phyloP scores from a whole-genome alignment of 2,113 vertebrate genomes.

The Capricornis sumatraensis region DNA sequence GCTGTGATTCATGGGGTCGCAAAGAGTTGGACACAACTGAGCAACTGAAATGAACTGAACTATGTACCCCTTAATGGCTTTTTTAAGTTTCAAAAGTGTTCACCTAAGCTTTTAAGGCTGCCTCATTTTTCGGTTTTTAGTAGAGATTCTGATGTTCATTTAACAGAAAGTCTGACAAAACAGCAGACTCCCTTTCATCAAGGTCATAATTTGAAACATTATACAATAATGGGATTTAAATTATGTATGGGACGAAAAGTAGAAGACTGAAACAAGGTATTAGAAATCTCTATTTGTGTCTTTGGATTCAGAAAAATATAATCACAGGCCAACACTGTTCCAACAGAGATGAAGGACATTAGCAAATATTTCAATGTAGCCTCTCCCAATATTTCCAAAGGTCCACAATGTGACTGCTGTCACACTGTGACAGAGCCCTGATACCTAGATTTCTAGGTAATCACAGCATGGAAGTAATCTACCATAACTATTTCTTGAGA shows the following conservation, averaged over 20 bases:
- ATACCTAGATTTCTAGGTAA: neutral
- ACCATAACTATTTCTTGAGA: neutral
- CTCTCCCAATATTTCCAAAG: neutral
- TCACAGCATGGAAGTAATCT: neutral
- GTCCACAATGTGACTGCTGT: neutral
- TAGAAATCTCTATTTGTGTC: neutral
- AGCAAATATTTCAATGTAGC: neutral
- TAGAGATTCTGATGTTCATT: neutral
- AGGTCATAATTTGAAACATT: constrained; percentile 32
- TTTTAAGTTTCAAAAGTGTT: constrained; percentile 5
- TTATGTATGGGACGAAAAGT: constrained; percentile 6
- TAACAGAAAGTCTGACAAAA: neutral
- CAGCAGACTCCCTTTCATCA: neutral
- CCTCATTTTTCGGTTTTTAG: neutral
- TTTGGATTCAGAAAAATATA: constrained; percentile 16
- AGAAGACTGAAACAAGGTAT: constrained; percentile 14
- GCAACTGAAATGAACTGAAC: too few relatives aligned
- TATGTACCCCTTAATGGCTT: neutral
- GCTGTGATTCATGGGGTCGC: too few relatives aligned
- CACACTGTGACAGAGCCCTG: neutral
- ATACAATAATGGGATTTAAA: constrained; percentile 8
- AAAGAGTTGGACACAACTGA: too few relatives aligned
- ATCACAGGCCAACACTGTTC: neutral
- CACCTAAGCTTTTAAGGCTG: neutral
- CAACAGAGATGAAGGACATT: neutral